Evolutionary conservation across 1,140 invertebrate genomes (phyloP), one percentile per base, ranked within the genome.

Genomic region (Lucilia cuprina): DNA sequence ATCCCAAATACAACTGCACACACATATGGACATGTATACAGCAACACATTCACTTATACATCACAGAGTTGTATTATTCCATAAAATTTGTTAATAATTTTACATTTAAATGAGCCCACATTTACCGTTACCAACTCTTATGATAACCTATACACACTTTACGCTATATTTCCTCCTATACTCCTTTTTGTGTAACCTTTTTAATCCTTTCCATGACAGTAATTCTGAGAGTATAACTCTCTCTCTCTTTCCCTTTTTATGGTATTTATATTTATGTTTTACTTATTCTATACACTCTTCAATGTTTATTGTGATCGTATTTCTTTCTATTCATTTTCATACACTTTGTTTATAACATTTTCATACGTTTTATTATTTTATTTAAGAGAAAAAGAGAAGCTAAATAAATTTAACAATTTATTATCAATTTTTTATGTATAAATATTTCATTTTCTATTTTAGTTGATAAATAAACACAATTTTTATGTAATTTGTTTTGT

Each of bases 351-450:
- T 55, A 13, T 55, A 10, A 7, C 50, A 10, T 17, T 55, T 55
- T 55, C 50, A 5, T 55, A 13, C 17, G 17, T 55, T n/a, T 55
- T 55, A n/a, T 55, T 17, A 55, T 55, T n/a, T 55, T 55, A n/a
- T 55, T 55, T 41, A 41, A 41, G 41, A 41, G 41, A 41, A 41
- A 10, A 2, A 41, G 41, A 41, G 41, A 41, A 41, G 41, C 41
- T 41, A 41, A 55, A 55, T 55, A 55, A 55, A 55, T 55, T 41
- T 55, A 55, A 55, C 50, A 55, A 17, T 55, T 55, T 55, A 55
- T 41, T 41, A 55, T 55, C 1, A n/a, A 55, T 55, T 17, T 41
- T 41, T 55, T 55, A 83, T 74, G 74, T 74, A 83, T 74, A n/a
- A 49, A 82, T 49, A 55, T 55, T 55, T 55, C 50, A 55, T 55